Conservation (phyloP, 2,888 invertebrate species). For the Noctua janthe region DNA sequence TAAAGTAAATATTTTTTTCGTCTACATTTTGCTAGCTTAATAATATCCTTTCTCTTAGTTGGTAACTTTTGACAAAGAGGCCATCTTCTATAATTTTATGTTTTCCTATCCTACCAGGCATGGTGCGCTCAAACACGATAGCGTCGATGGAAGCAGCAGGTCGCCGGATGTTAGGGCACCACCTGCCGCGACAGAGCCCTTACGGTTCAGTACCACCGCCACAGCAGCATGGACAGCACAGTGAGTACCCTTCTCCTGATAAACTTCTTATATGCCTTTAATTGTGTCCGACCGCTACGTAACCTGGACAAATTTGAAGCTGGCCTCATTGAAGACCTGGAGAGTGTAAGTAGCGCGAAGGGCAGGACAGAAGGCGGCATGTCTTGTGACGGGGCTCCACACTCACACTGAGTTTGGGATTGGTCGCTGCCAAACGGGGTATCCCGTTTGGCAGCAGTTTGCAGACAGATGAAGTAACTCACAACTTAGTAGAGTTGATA, state of each 20-base stretch:
- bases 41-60: no score
- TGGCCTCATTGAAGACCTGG: background rate
- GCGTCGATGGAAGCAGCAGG: slow-evolving; percentile 93
- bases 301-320: background rate
- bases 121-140: slow-evolving; percentile 91
- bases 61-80: background rate
- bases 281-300: background rate
- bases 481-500: no score
- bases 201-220: slow-evolving; percentile 94
- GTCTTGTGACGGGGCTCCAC: background rate
- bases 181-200: slow-evolving; percentile 93
- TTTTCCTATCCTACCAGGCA: slow-evolving; percentile 81
- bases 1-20: background rate
- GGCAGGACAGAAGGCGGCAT: background rate
- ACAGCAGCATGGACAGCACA: slow-evolving; percentile 70
- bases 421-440: no score
- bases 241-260: slow-evolving; percentile 63
- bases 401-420: background rate
- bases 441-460: no score
- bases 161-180: slow-evolving; percentile 93
- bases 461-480: no score
- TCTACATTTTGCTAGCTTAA: no score
- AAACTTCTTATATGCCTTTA: background rate
- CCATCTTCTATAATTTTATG: background rate
- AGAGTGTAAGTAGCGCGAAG: background rate